Evolutionary conservation across 2,113 vertebrate genomes (phyloP), one percentile per base, ranked within the genome.

Genomic region (Scophthalmus maximus): DNA sequence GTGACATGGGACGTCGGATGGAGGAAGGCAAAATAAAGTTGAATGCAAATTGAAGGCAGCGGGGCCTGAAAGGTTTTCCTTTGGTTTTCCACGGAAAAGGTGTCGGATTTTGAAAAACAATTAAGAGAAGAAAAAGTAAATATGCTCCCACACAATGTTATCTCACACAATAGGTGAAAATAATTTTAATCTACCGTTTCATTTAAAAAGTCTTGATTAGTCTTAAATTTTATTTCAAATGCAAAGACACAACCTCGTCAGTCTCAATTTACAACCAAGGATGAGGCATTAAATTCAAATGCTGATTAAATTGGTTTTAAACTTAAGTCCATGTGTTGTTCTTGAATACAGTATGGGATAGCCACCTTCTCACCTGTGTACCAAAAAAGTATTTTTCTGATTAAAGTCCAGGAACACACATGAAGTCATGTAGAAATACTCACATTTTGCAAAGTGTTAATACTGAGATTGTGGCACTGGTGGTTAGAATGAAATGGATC

Each of bases 21-120:
- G 40, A 42, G 17, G n/a, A 46, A 46, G 42, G 42, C 42, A 46
- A 46, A 46, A 46, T 17, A 18, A 46, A 8, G 6, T 26, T 47
- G 11, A 26, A 22, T 22, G 55, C 36, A 72, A 60, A 87, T n/a
- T 27, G 20, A 56, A 56, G 59, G 60, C 76, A 85, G 60, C 76
- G 84, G 90, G 77, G 83, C 85, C 76, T 76, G 20, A 76, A 32
- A 47, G 36, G 53, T 29, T 68, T 57, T 89, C 82, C 89, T 93
- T 93, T 92, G 91, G 91, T 92, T 92, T 89, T 78, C 32, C 29
- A 81, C 71, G 82, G 82, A 69, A 46, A 73, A 59, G 30, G 50
- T 67, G 79, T 81, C 47, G 22, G 44, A 85, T 42, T 61, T 69
- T 65, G 40, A 68, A 84, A 71, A 72, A 62, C 22, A 81, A 70